Evolutionary conservation across 2,797 vertebrate species (phyloP).

Genomic region (Numenius phaeopus): DNA sequence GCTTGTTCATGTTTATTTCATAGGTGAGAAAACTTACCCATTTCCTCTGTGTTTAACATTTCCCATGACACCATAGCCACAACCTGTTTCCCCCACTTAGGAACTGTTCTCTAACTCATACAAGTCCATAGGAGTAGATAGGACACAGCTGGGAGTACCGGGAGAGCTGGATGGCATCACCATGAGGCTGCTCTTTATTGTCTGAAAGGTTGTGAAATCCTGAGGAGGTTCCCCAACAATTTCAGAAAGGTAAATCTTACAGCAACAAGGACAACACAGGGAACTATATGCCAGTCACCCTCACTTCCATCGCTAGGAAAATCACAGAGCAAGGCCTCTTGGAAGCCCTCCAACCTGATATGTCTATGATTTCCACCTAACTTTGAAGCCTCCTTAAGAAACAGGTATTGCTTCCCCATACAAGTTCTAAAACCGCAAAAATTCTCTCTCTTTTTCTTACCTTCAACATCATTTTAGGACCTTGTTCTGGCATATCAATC

Average conservation of each 20-base stretch:
- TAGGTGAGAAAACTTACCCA: neutral
- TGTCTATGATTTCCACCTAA: neutral
- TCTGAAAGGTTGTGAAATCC: neutral
- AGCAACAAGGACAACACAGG: neutral
- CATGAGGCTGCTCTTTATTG: neutral
- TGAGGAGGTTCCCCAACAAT: neutral
- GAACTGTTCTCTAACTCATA: fast-evolving
- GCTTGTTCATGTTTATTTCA: neutral
- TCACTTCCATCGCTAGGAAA: neutral
- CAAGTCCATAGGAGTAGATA: neutral
- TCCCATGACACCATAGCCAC: neutral
- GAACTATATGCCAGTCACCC: neutral
- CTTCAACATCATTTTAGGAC: neutral
- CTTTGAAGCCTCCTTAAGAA: neutral
- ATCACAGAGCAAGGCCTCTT: neutral
- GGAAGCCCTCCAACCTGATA: neutral
- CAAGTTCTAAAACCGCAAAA: neutral
- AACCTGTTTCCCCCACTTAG: neutral
- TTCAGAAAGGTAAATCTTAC: neutral
- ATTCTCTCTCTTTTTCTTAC: neutral
- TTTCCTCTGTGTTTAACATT: neutral
- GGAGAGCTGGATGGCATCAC: neutral
- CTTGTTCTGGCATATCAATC: neutral
- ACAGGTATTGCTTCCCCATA: neutral
- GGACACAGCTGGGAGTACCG: neutral